These are phyloP conservation scores for Montipora efflorescens DNA, from an alignment of 64 coral and sea anemone genomes.

Conservation along the genomic window DNA sequence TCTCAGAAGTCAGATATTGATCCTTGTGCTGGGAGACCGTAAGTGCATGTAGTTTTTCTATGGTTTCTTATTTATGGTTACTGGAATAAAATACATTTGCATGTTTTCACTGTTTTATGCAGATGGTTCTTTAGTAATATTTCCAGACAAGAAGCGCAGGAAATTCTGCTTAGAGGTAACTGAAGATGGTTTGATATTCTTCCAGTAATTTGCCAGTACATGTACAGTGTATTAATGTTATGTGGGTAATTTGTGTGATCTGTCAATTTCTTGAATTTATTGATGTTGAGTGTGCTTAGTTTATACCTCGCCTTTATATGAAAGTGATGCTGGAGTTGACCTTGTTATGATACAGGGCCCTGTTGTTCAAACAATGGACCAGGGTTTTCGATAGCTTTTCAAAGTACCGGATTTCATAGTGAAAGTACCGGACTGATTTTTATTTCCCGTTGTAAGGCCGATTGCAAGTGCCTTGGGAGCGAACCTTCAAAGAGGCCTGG, in stretches of 20 bases:
- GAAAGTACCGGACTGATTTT: too few species aligned
- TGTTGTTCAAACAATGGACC: too few species aligned
- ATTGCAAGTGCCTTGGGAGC: too few species aligned
- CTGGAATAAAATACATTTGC: not conserved
- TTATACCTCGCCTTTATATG: too few species aligned
- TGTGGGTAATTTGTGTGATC: not conserved
- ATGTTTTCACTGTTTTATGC: not conserved
- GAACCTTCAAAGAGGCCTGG: too few species aligned
- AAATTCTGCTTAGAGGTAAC: constrained; percentile 85
- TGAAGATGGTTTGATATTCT: not conserved
- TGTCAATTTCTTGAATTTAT: too few species aligned
- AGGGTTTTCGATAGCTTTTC: too few species aligned
- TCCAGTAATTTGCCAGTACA: not conserved
- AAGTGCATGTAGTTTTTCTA: constrained; percentile 28
- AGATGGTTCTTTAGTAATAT: constrained; percentile 95
- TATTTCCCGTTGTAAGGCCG: too few species aligned
- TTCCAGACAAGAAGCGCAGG: constrained; percentile 86
- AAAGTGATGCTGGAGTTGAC: too few species aligned
- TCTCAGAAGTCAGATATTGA: constrained; percentile 71
- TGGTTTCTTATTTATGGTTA: not conserved
- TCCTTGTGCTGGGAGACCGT: constrained; percentile 90
- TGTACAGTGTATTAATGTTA: not conserved
- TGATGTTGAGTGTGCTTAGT: too few species aligned
- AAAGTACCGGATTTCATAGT: too few species aligned
- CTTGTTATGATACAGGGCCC: too few species aligned